Evolutionary conservation across 2,888 invertebrate species (phyloP).

Genomic region (Clistopyga incitator): DNA sequence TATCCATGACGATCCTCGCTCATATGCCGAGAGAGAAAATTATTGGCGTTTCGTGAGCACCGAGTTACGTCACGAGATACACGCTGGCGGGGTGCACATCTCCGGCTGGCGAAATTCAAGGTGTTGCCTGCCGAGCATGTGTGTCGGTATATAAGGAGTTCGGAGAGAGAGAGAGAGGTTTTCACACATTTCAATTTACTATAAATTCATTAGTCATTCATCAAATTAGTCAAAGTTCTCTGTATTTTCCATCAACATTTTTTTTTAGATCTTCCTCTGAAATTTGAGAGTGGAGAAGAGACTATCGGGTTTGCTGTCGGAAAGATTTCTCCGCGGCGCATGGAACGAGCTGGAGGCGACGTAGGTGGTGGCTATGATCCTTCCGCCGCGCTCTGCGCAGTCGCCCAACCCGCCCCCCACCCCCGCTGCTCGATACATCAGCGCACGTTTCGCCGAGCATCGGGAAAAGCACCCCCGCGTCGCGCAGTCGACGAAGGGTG

Average conservation of each 20-base stretch:
- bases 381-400: constrained; percentile 51
- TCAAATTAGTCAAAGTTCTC: too few species aligned
- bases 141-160: neutral
- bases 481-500: constrained; percentile 64
- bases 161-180: neutral
- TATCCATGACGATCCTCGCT: neutral
- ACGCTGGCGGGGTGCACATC: neutral
- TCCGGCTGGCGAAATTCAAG: constrained; percentile 7
- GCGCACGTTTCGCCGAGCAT: constrained; percentile 35
- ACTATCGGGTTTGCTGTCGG: neutral
- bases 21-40: neutral
- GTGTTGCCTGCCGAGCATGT: constrained; percentile 1
- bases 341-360: neutral
- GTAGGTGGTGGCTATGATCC: constrained; percentile 12
- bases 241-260: too few species aligned
- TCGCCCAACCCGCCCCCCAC: constrained; percentile 46
- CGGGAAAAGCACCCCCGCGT: constrained; percentile 58
- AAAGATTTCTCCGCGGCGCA: neutral
- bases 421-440: constrained; percentile 63
- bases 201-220: too few species aligned
- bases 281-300: neutral
- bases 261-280: too few species aligned
- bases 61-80: constrained; percentile 46
- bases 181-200: too few species aligned
- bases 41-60: constrained; percentile 54